Evolutionary conservation across 2,888 invertebrate species (phyloP), one percentile per base, ranked within the genome.

Genomic region (Drosophila rubida): DNA sequence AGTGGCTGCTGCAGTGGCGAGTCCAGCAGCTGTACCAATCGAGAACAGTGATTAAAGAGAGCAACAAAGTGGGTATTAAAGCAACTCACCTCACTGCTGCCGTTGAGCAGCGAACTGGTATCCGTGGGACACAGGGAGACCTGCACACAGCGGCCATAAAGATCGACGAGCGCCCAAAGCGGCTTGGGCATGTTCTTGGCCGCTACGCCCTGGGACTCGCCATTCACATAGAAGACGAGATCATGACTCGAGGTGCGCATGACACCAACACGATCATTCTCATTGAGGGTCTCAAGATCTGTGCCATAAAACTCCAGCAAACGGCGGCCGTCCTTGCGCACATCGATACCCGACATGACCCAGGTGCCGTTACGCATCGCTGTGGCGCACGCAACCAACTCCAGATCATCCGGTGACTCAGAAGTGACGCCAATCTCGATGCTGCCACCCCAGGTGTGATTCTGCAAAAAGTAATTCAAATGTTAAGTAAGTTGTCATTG

Each of bases 321-420:
- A 46, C 96, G 95, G 25, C 95, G 94, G 1, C 97, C 97, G 93
- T 98, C 96, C 89, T 96, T 95, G 22, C 97, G 94, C 54, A 98
- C 94, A 37, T 96, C 96, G 75, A 95, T 95, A 23, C 97, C 97
- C 2, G 97, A 96, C 95, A 98, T 95, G 50, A 98, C 96, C 98
- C 98, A 98, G 70, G 97, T 96, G 72, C 96, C 96, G 87, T 95
- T 95, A 74, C 94, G 94, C 90, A 96, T 94, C 87, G 96, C 96
- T 9, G 95, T 95, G 7, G 97, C 96, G 89, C 95, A 96, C 6
- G 96, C 94, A 32, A 95, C 95, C 78, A 96, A 92, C 70, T 95
- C 95, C 69, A 95, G 92, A 49, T 93, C 93, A 51, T 94, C 93
- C 8, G 96, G 96, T 88, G 95, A 94, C 75, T 94, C 94, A 51